A percentile compares a stretch with the other conserved stretches of the same genome.
Evolutionary conservation across 64 coral and sea anemone species (phyloP).

Genomic region (Catalaphyllia jardinei): DNA sequence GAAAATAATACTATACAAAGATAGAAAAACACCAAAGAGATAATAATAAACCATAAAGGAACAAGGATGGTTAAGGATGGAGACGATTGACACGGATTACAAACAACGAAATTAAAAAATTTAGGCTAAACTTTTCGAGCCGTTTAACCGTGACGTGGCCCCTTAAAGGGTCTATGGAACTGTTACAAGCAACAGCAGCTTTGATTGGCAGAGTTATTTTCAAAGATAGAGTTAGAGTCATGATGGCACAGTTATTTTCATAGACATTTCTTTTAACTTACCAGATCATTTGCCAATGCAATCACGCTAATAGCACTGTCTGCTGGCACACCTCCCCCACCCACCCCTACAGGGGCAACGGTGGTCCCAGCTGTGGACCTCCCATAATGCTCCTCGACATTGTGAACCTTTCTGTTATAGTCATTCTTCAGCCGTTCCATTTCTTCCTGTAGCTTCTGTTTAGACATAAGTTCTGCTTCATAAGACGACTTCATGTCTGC

Average conservation of each 20-base stretch:
- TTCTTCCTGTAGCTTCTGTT: conserved; percentile 87
- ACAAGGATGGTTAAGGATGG: no score
- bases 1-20: no score
- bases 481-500: conserved; percentile 86
- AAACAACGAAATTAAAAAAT: no score
- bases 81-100: no score
- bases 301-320: conserved; percentile 65
- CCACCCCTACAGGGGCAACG: conserved; percentile 1
- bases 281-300: conserved; percentile 24
- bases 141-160: no score
- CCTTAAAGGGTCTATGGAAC: no score
- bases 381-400: conserved; percentile 85
- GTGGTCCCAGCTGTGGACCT: background rate
- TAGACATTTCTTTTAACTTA: background rate
- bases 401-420: conserved; percentile 79
- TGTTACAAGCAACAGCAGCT: background rate
- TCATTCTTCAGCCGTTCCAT: conserved; percentile 73
- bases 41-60: no score
- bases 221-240: no score
- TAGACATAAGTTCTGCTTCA: conserved; percentile 91
- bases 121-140: no score
- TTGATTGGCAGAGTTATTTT: no score
- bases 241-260: no score
- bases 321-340: conserved; percentile 19
- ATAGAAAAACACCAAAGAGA: no score